These are phyloP conservation scores for Leptinotarsa peninsularis DNA, from an alignment of 2,888 invertebrate genomes.

Conservation along the genomic window DNA sequence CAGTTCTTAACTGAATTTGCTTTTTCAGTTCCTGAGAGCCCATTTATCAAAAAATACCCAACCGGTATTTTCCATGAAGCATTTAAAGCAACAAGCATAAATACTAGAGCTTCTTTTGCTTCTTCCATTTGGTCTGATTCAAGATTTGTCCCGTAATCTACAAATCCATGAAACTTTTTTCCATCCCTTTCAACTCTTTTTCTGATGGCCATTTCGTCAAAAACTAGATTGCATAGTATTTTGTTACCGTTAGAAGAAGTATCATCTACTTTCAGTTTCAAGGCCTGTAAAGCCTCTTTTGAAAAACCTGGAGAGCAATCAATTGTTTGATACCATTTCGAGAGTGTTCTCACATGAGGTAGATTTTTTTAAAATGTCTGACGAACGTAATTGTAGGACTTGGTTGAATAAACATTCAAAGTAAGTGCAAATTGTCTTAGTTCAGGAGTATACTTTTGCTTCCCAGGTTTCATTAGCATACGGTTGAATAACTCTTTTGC, in stretches of 20 bases:
- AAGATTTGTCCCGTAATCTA: constrained; percentile 1
- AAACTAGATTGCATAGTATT: constrained; percentile 48
- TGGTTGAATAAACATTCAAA: constrained; percentile 41
- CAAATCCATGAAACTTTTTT: constrained; percentile 6
- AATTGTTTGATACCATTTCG: constrained; percentile 44
- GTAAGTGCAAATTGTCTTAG: constrained; percentile 43
- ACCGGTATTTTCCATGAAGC: neutral
- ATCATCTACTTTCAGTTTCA: constrained; percentile 36
- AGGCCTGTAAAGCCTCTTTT: constrained; percentile 44
- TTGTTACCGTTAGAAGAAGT: constrained; percentile 7
- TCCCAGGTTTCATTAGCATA: neutral
- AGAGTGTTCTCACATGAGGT: constrained; percentile 42
- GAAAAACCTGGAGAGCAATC: constrained; percentile 49
- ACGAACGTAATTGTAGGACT: constrained; percentile 39
- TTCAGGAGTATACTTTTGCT: constrained; percentile 32
- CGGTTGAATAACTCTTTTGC: constrained; percentile 15
- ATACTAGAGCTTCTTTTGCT: constrained; percentile 12
- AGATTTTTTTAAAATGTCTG: constrained; percentile 34
- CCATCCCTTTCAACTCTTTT: constrained; percentile 10
- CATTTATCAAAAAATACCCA: constrained; percentile 7
- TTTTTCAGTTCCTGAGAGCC: constrained; percentile 12
- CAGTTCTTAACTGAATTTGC: constrained; percentile 18
- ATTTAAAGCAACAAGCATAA: constrained; percentile 16
- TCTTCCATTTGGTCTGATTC: constrained; percentile 5
- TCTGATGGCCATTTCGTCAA: constrained; percentile 48